Percentiles rank a stretch among this genome's conserved stretches.
phyloP scores from a whole-genome alignment of 92 coral and sea anemone species.

The Palythoa grandiflora region DNA sequence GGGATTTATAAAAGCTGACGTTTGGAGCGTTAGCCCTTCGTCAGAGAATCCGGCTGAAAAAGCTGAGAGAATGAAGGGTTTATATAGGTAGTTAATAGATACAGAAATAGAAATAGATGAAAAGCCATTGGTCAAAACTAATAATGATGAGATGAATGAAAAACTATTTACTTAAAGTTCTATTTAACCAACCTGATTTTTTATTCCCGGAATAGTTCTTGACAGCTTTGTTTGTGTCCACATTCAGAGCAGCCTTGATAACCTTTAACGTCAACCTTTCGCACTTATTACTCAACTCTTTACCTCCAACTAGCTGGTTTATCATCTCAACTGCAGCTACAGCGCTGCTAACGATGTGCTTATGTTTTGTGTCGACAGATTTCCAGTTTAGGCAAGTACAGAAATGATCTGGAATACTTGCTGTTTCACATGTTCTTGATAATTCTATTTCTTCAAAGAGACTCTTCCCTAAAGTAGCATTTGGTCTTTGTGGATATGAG shows the following conservation, averaged over 20 bases:
- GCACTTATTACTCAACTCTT: constrained; percentile 54
- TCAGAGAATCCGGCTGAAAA: no score
- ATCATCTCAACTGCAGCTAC: constrained; percentile 39
- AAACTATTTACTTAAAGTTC: background rate
- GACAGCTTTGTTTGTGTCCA: constrained; percentile 41
- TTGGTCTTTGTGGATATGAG: constrained; percentile 39
- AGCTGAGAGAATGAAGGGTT: no score
- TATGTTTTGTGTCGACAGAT: constrained; percentile 50
- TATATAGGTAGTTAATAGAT: no score
- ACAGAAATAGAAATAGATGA: no score
- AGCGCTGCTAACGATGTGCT: constrained; percentile 48
- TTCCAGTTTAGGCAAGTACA: constrained; percentile 73
- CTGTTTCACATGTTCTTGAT: constrained; percentile 70
- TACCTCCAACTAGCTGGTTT: constrained; percentile 26
- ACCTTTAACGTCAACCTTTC: constrained; percentile 47
- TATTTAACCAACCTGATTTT: background rate
- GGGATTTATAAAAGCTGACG: no score
- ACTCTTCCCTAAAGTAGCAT: constrained; percentile 58
- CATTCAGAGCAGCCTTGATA: constrained; percentile 54
- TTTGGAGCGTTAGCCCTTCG: no score
- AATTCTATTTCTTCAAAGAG: constrained; percentile 61
- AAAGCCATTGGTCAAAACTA: no score
- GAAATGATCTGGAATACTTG: constrained; percentile 70
- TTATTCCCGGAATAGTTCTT: background rate
- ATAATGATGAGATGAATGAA: no score